Percentiles rank a stretch among this genome's conserved stretches.
phyloP scores from a whole-genome alignment of 2,797 vertebrate genomes.

The Gymnothorax javanicus region DNA sequence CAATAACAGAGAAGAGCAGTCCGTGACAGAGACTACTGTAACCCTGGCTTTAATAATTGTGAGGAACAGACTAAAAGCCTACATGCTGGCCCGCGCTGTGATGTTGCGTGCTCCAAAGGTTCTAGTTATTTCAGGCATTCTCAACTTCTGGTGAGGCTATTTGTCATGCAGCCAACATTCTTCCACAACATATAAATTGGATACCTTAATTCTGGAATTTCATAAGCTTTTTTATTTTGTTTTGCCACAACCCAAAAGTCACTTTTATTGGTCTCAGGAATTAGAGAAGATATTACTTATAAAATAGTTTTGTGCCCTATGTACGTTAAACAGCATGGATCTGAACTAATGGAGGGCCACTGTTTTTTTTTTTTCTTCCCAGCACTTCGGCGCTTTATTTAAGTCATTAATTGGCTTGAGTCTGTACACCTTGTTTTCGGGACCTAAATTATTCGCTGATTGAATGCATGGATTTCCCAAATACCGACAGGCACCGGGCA shows the following conservation, averaged over 20 bases:
- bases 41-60: constrained; percentile 66
- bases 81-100: constrained; percentile 41
- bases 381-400: too few relatives aligned
- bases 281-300: not conserved
- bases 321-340: too few relatives aligned
- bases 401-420: too few relatives aligned
- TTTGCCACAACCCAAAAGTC: not conserved
- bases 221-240: not conserved
- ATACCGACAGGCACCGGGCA: too few relatives aligned
- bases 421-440: too few relatives aligned
- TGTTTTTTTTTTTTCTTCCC: too few relatives aligned
- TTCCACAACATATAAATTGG: not conserved
- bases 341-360: too few relatives aligned
- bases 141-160: not conserved
- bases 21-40: constrained; percentile 71
- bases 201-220: constrained; percentile 8
- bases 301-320: not conserved
- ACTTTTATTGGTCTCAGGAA: not conserved
- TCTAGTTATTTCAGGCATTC: constrained; percentile 52
- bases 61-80: constrained; percentile 47
- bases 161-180: not conserved
- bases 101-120: constrained; percentile 52
- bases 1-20: constrained; percentile 58
- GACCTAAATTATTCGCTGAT: too few relatives aligned
- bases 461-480: too few relatives aligned